Evolutionary conservation across 1,140 invertebrate genomes (phyloP), one percentile per base, ranked within the genome.

Genomic region (Caligus rogercresseyi): DNA sequence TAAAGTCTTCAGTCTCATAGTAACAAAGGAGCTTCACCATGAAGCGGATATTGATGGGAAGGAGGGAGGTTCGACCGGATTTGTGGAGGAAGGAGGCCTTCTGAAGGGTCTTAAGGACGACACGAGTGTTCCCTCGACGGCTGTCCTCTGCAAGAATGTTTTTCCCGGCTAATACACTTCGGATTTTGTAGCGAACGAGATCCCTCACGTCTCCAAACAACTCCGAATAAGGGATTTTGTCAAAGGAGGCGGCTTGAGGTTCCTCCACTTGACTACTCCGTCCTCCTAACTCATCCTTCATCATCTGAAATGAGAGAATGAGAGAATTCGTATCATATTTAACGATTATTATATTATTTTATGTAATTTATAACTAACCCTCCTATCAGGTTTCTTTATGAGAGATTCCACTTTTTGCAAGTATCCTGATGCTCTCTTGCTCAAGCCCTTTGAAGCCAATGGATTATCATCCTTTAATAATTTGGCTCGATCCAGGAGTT

Each of bases 141-240:
- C 18, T 18, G 19, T 43, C 26, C 18, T 15, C 15, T 24, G 57
- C 57, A 1, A 1, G 1, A 11, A 60, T 7, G n/a, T 25, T 25
- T 60, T 60, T 60, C n/a, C 25, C 26, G 2, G 13, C 24, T 16
- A 60, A 16, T 15, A 60, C 24, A 3, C 25, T 21, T 1, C 14
- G 13, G 51, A 60, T 21, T 31, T 60, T 25, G 21, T 60, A 60
- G 3, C 57, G 57, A 13, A 31, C 43, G 16, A 60, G 51, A 43
- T 60, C 57, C 21, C 43, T 60, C 20, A 60, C 26, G 51, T 60
- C 57, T 1, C 57, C 57, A 60, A 60, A 60, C n/a, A 60, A 43
- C 15, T 60, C 57, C 24, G 26, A 60, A 43, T 60, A 25, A 43
- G 57, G 57, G 21, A 60, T 26, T 7, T 43, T 43, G n/a, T 43